Evolutionary conservation across 1,140 invertebrate species (phyloP).

Genomic region (Thaumatotibia leucotreta): DNA sequence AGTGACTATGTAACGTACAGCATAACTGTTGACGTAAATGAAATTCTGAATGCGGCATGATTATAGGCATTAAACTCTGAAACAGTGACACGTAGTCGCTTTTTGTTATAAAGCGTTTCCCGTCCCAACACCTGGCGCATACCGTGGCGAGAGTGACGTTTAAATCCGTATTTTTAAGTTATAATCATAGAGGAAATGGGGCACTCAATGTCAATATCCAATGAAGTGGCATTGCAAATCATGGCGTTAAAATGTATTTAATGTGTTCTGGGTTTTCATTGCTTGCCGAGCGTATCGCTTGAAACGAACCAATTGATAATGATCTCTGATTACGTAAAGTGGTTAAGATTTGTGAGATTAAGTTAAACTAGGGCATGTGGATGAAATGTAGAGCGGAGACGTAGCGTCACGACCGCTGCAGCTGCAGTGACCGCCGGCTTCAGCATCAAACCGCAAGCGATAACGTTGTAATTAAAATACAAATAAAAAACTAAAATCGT

Average conservation of each 20-base stretch:
- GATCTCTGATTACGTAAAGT: background rate
- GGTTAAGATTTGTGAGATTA: background rate
- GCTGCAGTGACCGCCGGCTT: background rate
- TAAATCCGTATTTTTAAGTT: background rate
- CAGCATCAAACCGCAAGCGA: constrained; percentile 5
- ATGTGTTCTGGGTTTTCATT: background rate
- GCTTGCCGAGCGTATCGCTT: background rate
- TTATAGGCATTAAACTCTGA: background rate
- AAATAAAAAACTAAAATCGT: constrained; percentile 36
- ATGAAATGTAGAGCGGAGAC: background rate
- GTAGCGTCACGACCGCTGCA: background rate
- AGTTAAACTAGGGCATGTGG: background rate
- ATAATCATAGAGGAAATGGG: background rate
- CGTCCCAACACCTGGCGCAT: background rate
- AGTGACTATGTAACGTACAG: no score
- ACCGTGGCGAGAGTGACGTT: background rate
- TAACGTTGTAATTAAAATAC: constrained; percentile 16
- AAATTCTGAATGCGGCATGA: background rate
- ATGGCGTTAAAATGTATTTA: background rate
- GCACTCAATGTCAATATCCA: background rate
- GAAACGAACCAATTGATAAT: background rate
- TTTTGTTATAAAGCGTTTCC: background rate
- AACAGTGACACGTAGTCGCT: background rate
- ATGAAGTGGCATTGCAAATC: background rate
- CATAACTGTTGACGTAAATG: background rate